phyloP scores from a whole-genome alignment of 2,113 vertebrate species.

The Paradoxurus hermaphroditus region DNA sequence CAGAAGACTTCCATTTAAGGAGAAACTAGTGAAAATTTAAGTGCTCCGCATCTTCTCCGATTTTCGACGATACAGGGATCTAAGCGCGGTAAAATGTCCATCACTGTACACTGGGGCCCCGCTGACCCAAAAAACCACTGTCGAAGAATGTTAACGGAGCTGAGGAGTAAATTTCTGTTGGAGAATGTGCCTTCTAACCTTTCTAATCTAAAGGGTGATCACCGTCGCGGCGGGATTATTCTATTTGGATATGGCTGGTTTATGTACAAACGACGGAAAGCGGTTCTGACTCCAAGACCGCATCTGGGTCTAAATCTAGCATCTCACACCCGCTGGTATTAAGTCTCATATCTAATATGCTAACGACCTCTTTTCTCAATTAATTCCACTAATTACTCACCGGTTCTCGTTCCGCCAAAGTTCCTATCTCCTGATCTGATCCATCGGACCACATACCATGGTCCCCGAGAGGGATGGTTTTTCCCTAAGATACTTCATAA shows the following conservation, averaged over 20 bases:
- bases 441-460: background rate
- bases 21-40: background rate
- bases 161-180: background rate
- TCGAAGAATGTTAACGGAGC: background rate
- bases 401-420: conserved; percentile 37
- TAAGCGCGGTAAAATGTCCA: background rate
- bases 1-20: background rate
- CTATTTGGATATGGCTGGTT: background rate
- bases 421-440: conserved; percentile 10
- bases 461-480: background rate
- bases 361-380: conserved; percentile 53
- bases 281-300: background rate
- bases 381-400: conserved; percentile 53
- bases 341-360: background rate
- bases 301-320: background rate
- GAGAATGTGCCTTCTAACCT: conserved; percentile 5
- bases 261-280: background rate
- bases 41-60: background rate
- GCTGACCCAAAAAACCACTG: background rate
- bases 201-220: conserved; percentile 40
- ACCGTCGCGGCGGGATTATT: background rate
- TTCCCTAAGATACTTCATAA: background rate
- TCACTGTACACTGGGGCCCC: background rate
- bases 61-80: background rate
- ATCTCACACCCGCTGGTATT: background rate